Evolutionary conservation across 1,140 invertebrate species (phyloP).

Genomic region (Anagrus nilaparvatae): DNA sequence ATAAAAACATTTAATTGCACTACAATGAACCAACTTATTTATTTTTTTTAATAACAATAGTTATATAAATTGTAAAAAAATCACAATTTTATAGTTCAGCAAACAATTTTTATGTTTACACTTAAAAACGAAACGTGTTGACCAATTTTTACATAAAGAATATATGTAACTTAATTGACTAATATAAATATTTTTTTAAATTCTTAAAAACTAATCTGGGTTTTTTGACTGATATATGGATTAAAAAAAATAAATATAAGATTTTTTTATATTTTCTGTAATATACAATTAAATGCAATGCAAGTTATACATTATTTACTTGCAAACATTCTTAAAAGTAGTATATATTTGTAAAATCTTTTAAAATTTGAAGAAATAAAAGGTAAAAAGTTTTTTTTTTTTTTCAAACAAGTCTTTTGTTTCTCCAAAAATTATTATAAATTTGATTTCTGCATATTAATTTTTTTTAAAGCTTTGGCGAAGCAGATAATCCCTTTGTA

Average conservation of each 20-base stretch:
- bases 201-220: slow-evolving; percentile 12
- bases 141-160: slow-evolving; percentile 9
- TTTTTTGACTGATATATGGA: slow-evolving; percentile 29
- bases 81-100: slow-evolving; percentile 3
- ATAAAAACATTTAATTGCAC: background rate
- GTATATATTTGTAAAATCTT: too few species aligned
- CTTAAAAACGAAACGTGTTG: slow-evolving; percentile 12
- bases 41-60: slow-evolving; percentile 7
- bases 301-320: too few species aligned
- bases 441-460: too few species aligned
- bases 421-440: background rate
- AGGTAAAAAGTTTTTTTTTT: background rate
- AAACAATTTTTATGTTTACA: slow-evolving; percentile 7
- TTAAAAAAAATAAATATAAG: slow-evolving; percentile 8
- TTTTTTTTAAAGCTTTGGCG: too few species aligned
- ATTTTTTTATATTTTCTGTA: background rate
- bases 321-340: too few species aligned
- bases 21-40: slow-evolving; percentile 1
- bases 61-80: too few species aligned
- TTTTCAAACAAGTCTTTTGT: background rate
- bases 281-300: slow-evolving; percentile 14
- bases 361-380: slow-evolving; percentile 2
- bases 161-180: slow-evolving; percentile 9
- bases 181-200: slow-evolving; percentile 8
- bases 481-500: too few species aligned